Base-by-base conservation (phyloP, 1,140 invertebrate genomes). In the Pseudobourletiella spinata region DNA sequence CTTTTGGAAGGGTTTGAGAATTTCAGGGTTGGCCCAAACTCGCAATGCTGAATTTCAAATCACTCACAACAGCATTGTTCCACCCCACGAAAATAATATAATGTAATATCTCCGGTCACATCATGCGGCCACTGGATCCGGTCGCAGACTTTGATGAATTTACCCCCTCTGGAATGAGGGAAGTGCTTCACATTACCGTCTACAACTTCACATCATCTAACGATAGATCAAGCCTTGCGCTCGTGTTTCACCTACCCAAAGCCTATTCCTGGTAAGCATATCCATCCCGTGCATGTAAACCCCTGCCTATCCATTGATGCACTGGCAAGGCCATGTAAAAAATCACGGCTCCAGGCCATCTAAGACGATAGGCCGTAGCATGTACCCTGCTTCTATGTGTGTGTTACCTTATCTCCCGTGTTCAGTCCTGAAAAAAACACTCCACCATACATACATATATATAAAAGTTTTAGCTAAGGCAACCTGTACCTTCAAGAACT, bases 41-140 rank as follows among this genome's bases (percentile, higher is more conserved):
- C n/a, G n/a, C n/a, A n/a, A n/a, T n/a, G n/a, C 43, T 39, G n/a
- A 16, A 20, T 4, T 20, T 4, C 24, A 16, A 26, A 51, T 51
- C 25, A 51, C 28, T 51, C 25, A 26, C n/a, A n/a, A 26, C 48
- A 51, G 48, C 48, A 26, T 51, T 51, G 20, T 46, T 46, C 43
- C 81, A 83, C 78, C 93, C 90, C 86, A 72, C n/a, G n/a, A n/a
- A n/a, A n/a, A n/a, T n/a, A n/a, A n/a, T n/a, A 97, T 94, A 63
- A 98, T 90, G 74, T 94, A 98, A n/a, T n/a, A 42, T 94, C 95
- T 81, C 98, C 87, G 16, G 94, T 95, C 57, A 98, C 94, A 78
- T 98, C 95, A 78, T 98, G 95, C 50, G 95, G 94, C 66, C 97
- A 80, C 66, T 87, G 80, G 70, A 90, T 89, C 30, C 86, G 86